These are phyloP conservation scores for Laupala kohalensis DNA, from an alignment of 1,140 invertebrate genomes.

Conservation along the genomic window DNA sequence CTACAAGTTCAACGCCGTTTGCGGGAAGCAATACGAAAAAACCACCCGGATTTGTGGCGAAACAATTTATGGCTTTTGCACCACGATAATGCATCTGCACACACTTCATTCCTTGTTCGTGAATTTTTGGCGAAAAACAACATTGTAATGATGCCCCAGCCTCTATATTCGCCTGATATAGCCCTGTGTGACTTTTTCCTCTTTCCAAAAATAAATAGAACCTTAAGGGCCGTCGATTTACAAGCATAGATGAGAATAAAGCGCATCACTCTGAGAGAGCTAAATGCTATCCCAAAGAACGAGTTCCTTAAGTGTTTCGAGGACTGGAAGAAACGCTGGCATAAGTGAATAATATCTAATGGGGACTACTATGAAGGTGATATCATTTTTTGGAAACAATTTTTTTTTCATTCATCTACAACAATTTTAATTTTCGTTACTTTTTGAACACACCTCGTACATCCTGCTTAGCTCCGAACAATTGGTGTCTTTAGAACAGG, in stretches of 20 bases:
- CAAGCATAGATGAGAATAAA: not conserved
- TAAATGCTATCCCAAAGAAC: not conserved
- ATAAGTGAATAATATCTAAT: not conserved
- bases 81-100: too few relatives aligned
- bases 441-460: too few relatives aligned
- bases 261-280: not conserved
- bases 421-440: too few relatives aligned
- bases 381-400: too few relatives aligned
- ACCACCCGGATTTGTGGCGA: slow-evolving; percentile 12
- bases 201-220: not conserved
- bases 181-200: not conserved
- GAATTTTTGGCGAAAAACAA: slow-evolving; percentile 4
- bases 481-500: too few relatives aligned
- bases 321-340: not conserved
- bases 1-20: slow-evolving; percentile 20
- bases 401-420: too few relatives aligned
- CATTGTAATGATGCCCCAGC: slow-evolving; percentile 3
- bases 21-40: slow-evolving; percentile 20
- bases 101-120: too few relatives aligned
- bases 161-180: not conserved
- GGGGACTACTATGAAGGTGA: not conserved
- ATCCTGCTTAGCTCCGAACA: too few relatives aligned
- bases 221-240: not conserved
- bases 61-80: not conserved
- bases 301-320: not conserved